These are phyloP conservation scores for Psix sp. DNA, from an alignment of 1,140 invertebrate genomes.

Conservation along the genomic window DNA sequence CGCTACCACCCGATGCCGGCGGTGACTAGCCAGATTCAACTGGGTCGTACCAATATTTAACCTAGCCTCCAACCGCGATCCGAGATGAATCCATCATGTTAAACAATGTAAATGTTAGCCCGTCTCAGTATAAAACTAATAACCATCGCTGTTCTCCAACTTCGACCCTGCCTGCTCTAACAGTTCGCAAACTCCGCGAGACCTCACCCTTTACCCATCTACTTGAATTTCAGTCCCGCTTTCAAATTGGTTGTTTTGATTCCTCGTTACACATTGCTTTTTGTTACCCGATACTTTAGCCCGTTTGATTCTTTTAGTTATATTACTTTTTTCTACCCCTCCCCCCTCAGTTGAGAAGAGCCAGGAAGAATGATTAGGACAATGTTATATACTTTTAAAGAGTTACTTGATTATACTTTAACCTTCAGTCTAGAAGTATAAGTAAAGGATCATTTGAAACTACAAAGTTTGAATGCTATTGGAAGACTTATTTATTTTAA, in stretches of 20 bases:
- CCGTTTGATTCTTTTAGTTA: too few species aligned
- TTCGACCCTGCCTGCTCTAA: conserved; percentile 49
- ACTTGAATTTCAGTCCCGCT: too few species aligned
- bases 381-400: too few species aligned
- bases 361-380: too few species aligned
- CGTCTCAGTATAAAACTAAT: conserved; percentile 74
- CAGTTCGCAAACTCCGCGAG: conserved; percentile 44
- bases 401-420: too few species aligned
- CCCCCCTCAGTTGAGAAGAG: too few species aligned
- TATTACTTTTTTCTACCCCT: too few species aligned
- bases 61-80: conserved; percentile 62
- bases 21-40: conserved; percentile 59
- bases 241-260: conserved; percentile 24
- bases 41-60: conserved; percentile 67
- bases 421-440: too few species aligned
- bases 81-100: conserved; percentile 76
- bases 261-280: conserved; percentile 3
- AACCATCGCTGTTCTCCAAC: conserved; percentile 66
- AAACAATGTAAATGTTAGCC: conserved; percentile 77
- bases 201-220: conserved; percentile 6
- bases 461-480: too few species aligned
- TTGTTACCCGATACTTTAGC: too few species aligned
- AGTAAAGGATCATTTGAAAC: too few species aligned
- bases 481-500: too few species aligned
- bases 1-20: conserved; percentile 61